Base-by-base conservation (phyloP, 2,888 invertebrate genomes). In the Cancer borealis region DNA sequence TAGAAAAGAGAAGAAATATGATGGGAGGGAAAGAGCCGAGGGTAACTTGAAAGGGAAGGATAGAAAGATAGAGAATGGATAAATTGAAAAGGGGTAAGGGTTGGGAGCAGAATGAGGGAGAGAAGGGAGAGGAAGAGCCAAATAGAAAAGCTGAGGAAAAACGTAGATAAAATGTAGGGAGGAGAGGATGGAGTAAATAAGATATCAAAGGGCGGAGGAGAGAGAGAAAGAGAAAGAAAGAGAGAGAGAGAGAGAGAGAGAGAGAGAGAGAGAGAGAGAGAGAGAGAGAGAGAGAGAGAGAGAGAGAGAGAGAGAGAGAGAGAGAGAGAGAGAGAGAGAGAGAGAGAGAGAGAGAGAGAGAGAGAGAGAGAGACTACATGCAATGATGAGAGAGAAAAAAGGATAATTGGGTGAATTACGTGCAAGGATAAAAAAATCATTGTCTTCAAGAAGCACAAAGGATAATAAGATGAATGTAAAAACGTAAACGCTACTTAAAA, bases 241-340 rank as follows among this genome's bases (percentile, higher is more conserved):
- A 92, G 92, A 92, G 84, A 92, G 92, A 92, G 92, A 92, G 92
- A 92, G 92, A 92, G 92, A 92, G 92, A 92, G 92, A 92, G 92
- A 92, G 92, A 92, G 92, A 92, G 92, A 84, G 92, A 92, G 92
- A 79, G 84, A 92, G 92, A 92, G 92, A 92, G 46, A 79, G 47
- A 87, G 79, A 92, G 91, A 91, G 91, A 91, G 91, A 91, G 46
- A 49, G 88, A 84, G 92, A 92, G 60, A 60, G 91, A 91, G 91
- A 91, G 91, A 91, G 91, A 91, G 91, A 92, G 92, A 92, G 92
- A 92, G 92, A 92, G 92, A 92, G 92, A 92, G 92, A 92, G 92
- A 92, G 92, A 92, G 92, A 92, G 92, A 92, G 92, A 92, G 79
- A 92, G 79, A 73, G 26, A 73, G 26, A 73, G 73, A 73, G 73